phyloP scores from a whole-genome alignment of 2,888 invertebrate genomes.

The Philopedon plagiatum region DNA sequence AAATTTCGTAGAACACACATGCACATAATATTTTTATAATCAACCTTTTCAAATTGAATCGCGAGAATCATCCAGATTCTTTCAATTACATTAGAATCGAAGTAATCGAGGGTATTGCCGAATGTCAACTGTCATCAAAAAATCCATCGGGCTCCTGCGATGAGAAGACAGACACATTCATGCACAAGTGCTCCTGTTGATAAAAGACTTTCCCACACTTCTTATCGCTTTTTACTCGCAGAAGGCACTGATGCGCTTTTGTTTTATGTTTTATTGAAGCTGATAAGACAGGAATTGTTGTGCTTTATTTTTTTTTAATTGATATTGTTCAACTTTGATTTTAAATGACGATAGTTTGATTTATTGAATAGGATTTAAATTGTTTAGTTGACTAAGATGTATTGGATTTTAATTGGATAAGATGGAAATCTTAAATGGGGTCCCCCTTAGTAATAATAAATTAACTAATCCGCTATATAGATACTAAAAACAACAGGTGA shows the following conservation, averaged over 20 bases:
- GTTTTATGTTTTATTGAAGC: constrained; percentile 53
- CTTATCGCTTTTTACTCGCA: constrained; percentile 54
- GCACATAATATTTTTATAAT: neutral
- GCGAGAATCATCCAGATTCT: neutral
- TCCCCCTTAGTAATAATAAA: neutral
- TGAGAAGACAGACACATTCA: constrained; percentile 41
- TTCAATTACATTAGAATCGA: neutral
- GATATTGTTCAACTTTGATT: constrained; percentile 12
- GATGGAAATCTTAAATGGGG: neutral
- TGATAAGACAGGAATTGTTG: constrained; percentile 37
- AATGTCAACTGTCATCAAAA: constrained; percentile 49
- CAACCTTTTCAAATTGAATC: neutral
- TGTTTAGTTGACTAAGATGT: neutral
- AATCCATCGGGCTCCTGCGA: constrained; percentile 41
- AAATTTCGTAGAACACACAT: too few relatives aligned
- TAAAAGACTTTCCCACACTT: constrained; percentile 56
- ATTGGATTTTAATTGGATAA: neutral
- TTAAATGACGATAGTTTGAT: neutral
- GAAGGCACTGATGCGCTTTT: constrained; percentile 53
- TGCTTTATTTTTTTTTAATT: constrained; percentile 40
- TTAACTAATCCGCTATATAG: too few relatives aligned
- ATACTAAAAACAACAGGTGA: too few relatives aligned
- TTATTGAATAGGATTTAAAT: neutral
- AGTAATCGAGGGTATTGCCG: constrained; percentile 24
- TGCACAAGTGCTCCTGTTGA: constrained; percentile 47